phyloP scores from a whole-genome alignment of 2,797 vertebrate genomes.

The Gastrophryne carolinensis region DNA sequence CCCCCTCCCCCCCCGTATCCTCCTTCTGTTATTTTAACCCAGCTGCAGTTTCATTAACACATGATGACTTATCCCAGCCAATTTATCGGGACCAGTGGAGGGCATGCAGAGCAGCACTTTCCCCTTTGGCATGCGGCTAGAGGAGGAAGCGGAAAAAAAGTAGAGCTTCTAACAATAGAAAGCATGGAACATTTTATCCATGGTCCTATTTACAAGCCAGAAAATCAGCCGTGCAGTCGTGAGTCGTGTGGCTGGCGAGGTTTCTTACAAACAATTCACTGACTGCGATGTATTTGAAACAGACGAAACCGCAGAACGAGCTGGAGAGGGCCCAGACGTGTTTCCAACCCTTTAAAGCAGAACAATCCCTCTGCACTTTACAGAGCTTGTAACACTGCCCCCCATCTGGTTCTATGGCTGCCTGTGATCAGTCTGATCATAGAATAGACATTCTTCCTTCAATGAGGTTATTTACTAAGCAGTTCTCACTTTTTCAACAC shows the following conservation, averaged over 20 bases:
- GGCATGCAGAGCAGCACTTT: conserved; percentile 18
- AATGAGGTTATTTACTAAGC: too few relatives aligned
- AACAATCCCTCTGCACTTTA: too few relatives aligned
- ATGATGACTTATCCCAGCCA: neutral
- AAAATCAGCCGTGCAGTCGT: conserved; percentile 45
- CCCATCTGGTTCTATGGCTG: too few relatives aligned
- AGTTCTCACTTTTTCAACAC: too few relatives aligned
- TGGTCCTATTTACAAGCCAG: conserved; percentile 49
- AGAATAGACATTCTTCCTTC: too few relatives aligned
- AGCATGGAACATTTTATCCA: conserved; percentile 51
- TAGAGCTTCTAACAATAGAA: conserved; percentile 44
- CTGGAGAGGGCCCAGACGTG: conserved; percentile 12
- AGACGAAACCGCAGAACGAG: conserved; percentile 39
- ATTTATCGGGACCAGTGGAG: conserved; percentile 19
- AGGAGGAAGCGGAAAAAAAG: conserved; percentile 29
- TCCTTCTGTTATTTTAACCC: too few relatives aligned
- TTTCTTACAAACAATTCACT: conserved; percentile 50
- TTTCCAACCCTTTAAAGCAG: conserved; percentile 20
- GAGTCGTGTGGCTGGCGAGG: conserved; percentile 51
- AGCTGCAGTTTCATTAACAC: too few relatives aligned
- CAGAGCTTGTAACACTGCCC: too few relatives aligned
- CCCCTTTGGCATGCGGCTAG: conserved; percentile 1
- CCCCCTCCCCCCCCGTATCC: too few relatives aligned
- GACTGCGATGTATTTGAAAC: conserved; percentile 43
- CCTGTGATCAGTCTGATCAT: too few relatives aligned